Percentiles rank a stretch among this genome's conserved stretches.
phyloP scores from a whole-genome alignment of 1,140 invertebrate genomes.

The Matsumurasca onukii region DNA sequence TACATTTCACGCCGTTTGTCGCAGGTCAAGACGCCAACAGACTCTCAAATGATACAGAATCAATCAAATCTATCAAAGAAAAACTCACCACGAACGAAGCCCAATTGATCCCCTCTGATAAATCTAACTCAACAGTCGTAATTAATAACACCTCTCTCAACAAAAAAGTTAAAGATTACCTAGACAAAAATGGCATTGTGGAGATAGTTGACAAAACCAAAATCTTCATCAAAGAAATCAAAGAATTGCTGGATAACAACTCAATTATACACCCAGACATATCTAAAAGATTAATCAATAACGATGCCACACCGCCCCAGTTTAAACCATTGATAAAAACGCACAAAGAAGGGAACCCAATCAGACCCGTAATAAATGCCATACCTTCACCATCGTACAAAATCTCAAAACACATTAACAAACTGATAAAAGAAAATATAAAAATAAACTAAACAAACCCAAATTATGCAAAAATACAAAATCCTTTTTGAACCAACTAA shows the following conservation, averaged over 20 bases:
- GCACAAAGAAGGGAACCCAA: neutral
- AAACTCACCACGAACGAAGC: too few relatives aligned
- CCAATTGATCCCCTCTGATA: too few relatives aligned
- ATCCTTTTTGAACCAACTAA: neutral
- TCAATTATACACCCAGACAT: neutral
- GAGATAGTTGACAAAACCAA: neutral
- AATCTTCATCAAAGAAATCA: neutral
- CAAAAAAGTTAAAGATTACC: too few relatives aligned
- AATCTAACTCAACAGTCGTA: too few relatives aligned
- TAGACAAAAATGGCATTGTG: neutral
- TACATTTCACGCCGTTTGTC: too few relatives aligned
- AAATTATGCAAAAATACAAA: neutral
- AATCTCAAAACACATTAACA: conserved; percentile 3
- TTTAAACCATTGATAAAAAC: conserved; percentile 10
- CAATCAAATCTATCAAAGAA: too few relatives aligned
- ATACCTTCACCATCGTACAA: too few relatives aligned
- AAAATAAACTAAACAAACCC: neutral
- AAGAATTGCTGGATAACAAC: too few relatives aligned
- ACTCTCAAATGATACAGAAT: too few relatives aligned
- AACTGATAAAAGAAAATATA: neutral
- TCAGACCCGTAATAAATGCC: too few relatives aligned
- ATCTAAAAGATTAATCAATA: neutral
- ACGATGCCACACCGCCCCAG: conserved; percentile 1
- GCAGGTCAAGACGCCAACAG: too few relatives aligned
- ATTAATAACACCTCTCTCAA: too few relatives aligned